Evolutionary conservation across 2,888 invertebrate genomes (phyloP).

Genomic region (Limulus polyphemus): DNA sequence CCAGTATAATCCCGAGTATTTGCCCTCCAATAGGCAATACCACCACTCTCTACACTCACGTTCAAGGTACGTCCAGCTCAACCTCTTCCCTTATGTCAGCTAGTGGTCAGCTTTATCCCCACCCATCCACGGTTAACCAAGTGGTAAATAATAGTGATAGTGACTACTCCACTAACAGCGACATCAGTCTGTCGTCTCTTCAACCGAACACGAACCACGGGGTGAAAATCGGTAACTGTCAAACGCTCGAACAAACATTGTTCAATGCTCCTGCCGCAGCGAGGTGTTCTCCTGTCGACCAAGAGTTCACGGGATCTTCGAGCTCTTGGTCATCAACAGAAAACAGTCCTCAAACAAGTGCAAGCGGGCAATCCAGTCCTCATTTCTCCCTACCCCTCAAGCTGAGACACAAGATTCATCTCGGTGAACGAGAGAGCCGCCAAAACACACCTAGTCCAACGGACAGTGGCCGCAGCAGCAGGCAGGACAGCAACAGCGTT

Average conservation of each 20-base stretch:
- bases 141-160: neutral
- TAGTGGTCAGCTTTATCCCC: slow-evolving; percentile 1
- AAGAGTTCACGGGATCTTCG: slow-evolving; percentile 18
- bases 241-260: slow-evolving; percentile 25
- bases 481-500: slow-evolving; percentile 52
- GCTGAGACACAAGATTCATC: slow-evolving; percentile 76
- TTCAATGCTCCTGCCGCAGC: neutral
- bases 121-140: neutral
- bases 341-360: slow-evolving; percentile 27
- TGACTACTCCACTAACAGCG: neutral
- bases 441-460: slow-evolving; percentile 51
- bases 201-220: slow-evolving; percentile 47
- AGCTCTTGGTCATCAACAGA: slow-evolving; percentile 27
- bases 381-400: slow-evolving; percentile 66
- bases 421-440: slow-evolving; percentile 76
- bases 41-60: neutral
- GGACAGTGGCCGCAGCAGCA: slow-evolving; percentile 47
- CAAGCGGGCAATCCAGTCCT: neutral
- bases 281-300: slow-evolving; percentile 7
- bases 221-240: slow-evolving; percentile 40
- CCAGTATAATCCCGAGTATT: slow-evolving; percentile 13
- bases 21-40: slow-evolving; percentile 4
- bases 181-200: slow-evolving; percentile 37
- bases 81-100: slow-evolving; percentile 1
- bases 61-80: slow-evolving; percentile 4